These are phyloP conservation scores for Sphaerophoria rueppellii DNA, from an alignment of 2,888 invertebrate genomes.

Conservation along the genomic window DNA sequence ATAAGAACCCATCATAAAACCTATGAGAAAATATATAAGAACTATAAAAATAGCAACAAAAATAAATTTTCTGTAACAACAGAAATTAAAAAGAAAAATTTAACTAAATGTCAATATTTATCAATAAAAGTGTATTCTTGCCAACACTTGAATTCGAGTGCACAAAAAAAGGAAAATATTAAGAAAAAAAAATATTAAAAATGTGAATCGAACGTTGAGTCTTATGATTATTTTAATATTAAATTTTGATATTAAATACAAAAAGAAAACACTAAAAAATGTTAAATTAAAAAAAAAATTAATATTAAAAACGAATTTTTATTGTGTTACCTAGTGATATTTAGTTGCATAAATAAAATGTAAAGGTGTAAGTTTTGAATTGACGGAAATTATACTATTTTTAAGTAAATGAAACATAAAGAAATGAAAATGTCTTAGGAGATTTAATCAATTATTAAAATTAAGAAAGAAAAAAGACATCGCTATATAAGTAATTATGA, in stretches of 20 bases:
- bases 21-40: neutral
- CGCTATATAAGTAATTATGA: neutral
- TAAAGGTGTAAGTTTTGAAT: conserved; percentile 49
- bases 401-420: neutral
- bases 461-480: conserved; percentile 40
- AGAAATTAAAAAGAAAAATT: neutral
- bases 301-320: conserved; percentile 63
- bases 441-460: conserved; percentile 67
- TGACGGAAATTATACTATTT: conserved; percentile 41
- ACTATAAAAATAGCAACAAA: too few relatives aligned
- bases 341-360: conserved; percentile 51
- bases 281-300: conserved; percentile 20
- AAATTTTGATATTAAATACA: conserved; percentile 42
- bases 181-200: conserved; percentile 30
- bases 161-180: conserved; percentile 41
- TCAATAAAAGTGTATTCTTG: conserved; percentile 67
- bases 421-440: conserved; percentile 41
- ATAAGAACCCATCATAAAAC: conserved; percentile 42
- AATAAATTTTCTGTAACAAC: too few relatives aligned
- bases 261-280: conserved; percentile 28
- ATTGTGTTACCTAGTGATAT: conserved; percentile 70
- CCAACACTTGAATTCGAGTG: conserved; percentile 71
- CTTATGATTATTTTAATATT: conserved; percentile 75
- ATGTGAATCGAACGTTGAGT: conserved; percentile 74
- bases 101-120: conserved; percentile 46